These are phyloP conservation scores for Dolomedes plantarius DNA, from an alignment of 2,888 invertebrate genomes.

Conservation along the genomic window DNA sequence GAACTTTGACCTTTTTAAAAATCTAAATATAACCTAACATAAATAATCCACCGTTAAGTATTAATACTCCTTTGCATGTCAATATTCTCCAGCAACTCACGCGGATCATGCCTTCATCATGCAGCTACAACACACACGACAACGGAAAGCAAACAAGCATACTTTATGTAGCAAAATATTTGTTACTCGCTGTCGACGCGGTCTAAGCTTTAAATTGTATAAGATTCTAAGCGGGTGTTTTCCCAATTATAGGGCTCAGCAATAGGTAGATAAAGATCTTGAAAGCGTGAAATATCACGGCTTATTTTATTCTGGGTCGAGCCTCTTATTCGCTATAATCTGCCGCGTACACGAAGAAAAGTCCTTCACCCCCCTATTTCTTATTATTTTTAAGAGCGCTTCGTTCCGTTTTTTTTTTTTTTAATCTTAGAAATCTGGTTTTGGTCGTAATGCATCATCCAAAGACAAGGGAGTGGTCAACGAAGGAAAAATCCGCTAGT, in stretches of 20 bases:
- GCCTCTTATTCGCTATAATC: slow-evolving; percentile 44
- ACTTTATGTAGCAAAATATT: slow-evolving; percentile 52
- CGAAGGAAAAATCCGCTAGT: slow-evolving; percentile 14
- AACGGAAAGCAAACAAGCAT: neutral
- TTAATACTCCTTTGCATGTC: neutral
- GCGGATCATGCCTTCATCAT: neutral
- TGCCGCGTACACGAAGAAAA: slow-evolving; percentile 32
- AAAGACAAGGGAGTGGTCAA: slow-evolving; percentile 29
- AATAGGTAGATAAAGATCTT: slow-evolving; percentile 52
- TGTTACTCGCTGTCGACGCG: slow-evolving; percentile 13
- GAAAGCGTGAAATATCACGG: slow-evolving; percentile 67
- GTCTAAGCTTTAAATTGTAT: slow-evolving; percentile 35
- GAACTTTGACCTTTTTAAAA: no score
- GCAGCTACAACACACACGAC: neutral
- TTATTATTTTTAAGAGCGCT: slow-evolving; percentile 44
- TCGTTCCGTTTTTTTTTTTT: no score
- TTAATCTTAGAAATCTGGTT: slow-evolving; percentile 49
- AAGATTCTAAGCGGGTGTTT: slow-evolving; percentile 46
- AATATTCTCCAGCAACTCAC: neutral
- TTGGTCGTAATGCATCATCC: slow-evolving; percentile 47
- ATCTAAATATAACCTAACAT: no score
- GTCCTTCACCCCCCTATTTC: neutral
- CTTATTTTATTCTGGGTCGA: slow-evolving; percentile 30
- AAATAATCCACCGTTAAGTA: neutral
- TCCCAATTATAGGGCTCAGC: slow-evolving; percentile 63